Evolutionary conservation across 1,140 invertebrate genomes (phyloP), one percentile per base, ranked within the genome.

Genomic region (Pantala flavescens): DNA sequence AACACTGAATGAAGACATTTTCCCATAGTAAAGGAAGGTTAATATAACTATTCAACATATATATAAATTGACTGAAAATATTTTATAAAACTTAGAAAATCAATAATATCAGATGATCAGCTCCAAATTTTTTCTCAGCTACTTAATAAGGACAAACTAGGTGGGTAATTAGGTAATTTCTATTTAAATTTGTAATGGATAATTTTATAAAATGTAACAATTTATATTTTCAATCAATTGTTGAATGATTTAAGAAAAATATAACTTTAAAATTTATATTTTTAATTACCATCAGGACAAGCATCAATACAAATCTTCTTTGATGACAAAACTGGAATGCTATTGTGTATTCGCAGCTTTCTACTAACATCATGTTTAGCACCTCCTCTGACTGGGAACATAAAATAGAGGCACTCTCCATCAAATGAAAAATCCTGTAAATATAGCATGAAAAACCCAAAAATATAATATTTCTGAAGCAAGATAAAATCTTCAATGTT

Each of bases 311-410:
- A 98, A 72, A 98, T 88, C 76, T 89, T 88, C 72, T 92, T 85
- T 0, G 89, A 83, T 0, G 93, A 94, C 16, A 96, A 84, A n/a
- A 89, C 83, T 0, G 95, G 95, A 1, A 89, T 87, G 1, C 83
- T 82, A 71, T 89, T 86, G 80, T 98, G 96, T 78, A 95, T 94
- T 73, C 88, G 85, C 55, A 95, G 94, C 78, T 91, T 91, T 81
- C 95, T 96, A 81, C 90, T 93, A 14, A 93, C 91, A 19, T 89
- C 84, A 81, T 96, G 90, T 81, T 92, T 95, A 7, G 82, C 84
- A 5, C 95, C 95, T 11, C 95, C 95, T 80, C 90, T 89, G 0
- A 93, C 87, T 0, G 93, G 91, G 85, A 94, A 97, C 86, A 97
- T 91, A 81, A 97, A 87, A 82, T 95, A 96, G 3, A 93, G 82